phyloP scores from a whole-genome alignment of 2,888 invertebrate genomes.

The Axea sp. region DNA sequence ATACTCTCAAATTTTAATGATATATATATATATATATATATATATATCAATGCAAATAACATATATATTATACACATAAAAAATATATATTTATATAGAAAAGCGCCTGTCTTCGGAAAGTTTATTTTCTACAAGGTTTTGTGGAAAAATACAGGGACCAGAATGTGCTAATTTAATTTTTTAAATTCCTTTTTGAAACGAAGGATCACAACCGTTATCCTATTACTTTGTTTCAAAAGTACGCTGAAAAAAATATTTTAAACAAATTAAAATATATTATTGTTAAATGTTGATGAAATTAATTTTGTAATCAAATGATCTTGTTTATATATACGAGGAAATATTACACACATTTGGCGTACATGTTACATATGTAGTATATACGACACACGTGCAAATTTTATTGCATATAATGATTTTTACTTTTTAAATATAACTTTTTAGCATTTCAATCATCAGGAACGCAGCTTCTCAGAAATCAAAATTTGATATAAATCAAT shows the following conservation, averaged over 20 bases:
- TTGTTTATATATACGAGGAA: no score
- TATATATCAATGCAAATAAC: slow-evolving; percentile 54
- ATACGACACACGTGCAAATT: no score
- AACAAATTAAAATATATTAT: background rate
- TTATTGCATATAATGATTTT: no score
- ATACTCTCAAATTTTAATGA: no score
- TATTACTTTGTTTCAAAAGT: background rate
- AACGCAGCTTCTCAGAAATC: no score
- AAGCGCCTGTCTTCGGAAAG: slow-evolving; percentile 25
- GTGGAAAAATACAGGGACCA: slow-evolving; percentile 59
- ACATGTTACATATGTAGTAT: no score
- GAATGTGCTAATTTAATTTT: slow-evolving; percentile 39
- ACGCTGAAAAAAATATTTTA: slow-evolving; percentile 6
- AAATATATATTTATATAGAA: slow-evolving; percentile 55
- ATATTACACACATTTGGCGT: no score
- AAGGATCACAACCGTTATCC: background rate
- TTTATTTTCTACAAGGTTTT: slow-evolving; percentile 43
- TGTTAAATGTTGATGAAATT: no score
- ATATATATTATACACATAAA: slow-evolving; percentile 58
- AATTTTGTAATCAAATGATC: no score
- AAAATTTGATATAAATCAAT: no score
- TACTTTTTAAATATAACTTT: no score
- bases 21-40: slow-evolving; percentile 53
- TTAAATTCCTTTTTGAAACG: slow-evolving; percentile 13
- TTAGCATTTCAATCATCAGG: no score